Evolutionary conservation across 92 coral and sea anemone species (phyloP), one percentile per base, ranked within the genome.

Genomic region (Anthopleura xanthogrammica): DNA sequence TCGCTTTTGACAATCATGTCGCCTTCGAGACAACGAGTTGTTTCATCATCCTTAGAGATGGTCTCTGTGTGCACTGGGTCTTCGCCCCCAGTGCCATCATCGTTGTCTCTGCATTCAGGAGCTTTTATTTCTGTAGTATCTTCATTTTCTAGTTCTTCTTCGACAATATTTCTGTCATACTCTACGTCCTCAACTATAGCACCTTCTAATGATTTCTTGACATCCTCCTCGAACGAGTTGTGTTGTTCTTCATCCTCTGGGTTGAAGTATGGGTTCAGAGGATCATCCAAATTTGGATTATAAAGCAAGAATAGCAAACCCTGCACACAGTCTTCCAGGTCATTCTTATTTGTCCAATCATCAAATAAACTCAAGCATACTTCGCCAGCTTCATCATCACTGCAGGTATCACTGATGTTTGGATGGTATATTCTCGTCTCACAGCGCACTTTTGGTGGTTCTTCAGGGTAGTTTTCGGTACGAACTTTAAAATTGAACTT

Each of bases 351-450:
- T n/a, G 86, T 82, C 99, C 99, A 96, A 22, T 95, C 98, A 80
- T 86, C 91, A 77, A 96, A 88, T 86, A 96, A 85, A 92, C 90
- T 96, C 77, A 96, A 79, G 77, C 99, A 96, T 71, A 96, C 80
- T 8, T 85, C 92, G 7, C 93, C 90, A 39, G 79, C 58, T 79
- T 56, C 72, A 19, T 79, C 58, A 9, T 1, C 48, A 78, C 1
- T 81, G 88, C 94, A 94, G 83, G 74, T 50, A 9, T 1, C 48
- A 78, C 1, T 81, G 88, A 96, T 96, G 83, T 96, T 96, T 24
- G 99, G 99, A 72, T 96, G 99, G 81, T 88, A 96, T 36, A 96
- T 92, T 17, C 62, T 75, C 0, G 94, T 94, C 16, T 29, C 74
- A 36, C 97, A 96, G 1, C 23, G 81, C 5, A 94, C 98, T 9